Conservation (phyloP, 53 echinoderm and acorn worm species). For the Arbacia lixula region DNA sequence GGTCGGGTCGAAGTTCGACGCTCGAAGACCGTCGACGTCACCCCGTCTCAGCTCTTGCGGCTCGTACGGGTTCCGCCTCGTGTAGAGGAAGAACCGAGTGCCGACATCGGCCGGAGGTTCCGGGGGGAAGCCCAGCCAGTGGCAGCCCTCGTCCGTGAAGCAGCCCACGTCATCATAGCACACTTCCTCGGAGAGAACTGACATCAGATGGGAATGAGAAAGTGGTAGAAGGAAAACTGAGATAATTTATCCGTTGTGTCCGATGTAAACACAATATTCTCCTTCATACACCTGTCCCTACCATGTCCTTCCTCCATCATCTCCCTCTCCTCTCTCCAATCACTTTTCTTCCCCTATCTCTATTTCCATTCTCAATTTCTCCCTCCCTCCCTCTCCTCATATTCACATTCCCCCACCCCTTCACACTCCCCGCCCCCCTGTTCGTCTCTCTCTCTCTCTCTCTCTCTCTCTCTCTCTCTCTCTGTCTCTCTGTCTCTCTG, state of each 20-base stretch:
- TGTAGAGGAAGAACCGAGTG: slow-evolving; percentile 67
- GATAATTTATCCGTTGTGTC: no score
- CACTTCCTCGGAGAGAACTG: slow-evolving; percentile 9
- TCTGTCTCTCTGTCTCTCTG: no score
- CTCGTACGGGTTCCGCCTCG: slow-evolving; percentile 47
- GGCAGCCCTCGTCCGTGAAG: slow-evolving; percentile 60
- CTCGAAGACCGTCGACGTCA: background rate
- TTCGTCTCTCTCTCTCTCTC: background rate
- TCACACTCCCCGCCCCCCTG: background rate
- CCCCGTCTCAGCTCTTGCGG: slow-evolving; percentile 13
- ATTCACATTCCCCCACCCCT: background rate
- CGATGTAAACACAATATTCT: no score
- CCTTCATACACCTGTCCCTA: no score
- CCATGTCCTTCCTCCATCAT: no score
- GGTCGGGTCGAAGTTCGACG: slow-evolving; percentile 49
- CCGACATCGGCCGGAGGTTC: slow-evolving; percentile 52
- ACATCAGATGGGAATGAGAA: no score
- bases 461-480: background rate
- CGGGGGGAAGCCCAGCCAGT: slow-evolving; percentile 47
- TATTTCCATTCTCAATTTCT: no score
- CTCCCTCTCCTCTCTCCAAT: no score
- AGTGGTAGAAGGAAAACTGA: no score
- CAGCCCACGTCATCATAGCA: slow-evolving; percentile 67
- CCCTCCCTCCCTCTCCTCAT: background rate
- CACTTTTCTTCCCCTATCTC: no score